phyloP scores from a whole-genome alignment of 2,113 vertebrate species.

The Protomyctophum bolini region DNA sequence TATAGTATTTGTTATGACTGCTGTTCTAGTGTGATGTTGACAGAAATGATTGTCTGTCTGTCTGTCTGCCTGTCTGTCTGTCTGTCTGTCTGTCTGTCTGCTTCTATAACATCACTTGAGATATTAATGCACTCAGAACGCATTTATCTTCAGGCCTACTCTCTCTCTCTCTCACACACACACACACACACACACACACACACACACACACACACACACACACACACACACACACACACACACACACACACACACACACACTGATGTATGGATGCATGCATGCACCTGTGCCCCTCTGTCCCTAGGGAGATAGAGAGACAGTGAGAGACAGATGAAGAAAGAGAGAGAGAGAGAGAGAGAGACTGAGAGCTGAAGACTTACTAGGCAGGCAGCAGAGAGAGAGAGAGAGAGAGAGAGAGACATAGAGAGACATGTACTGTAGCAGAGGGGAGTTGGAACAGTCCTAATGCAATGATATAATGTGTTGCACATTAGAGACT shows the following conservation, averaged over 20 bases:
- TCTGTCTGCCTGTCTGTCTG: not conserved
- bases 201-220: conserved; percentile 4
- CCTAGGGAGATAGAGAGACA: not conserved
- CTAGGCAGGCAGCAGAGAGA: too few relatives aligned
- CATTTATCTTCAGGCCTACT: conserved; percentile 49
- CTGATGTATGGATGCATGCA: too few relatives aligned
- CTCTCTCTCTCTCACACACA: conserved; percentile 29
- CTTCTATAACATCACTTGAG: not conserved
- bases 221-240: conserved; percentile 10
- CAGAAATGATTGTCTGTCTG: not conserved
- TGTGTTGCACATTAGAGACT: conserved; percentile 37
- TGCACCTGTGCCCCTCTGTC: too few relatives aligned
- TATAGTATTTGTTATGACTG: not conserved
- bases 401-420: not conserved
- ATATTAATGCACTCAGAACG: not conserved
- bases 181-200: conserved; percentile 14
- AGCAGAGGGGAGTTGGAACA: not conserved
- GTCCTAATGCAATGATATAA: conserved; percentile 25
- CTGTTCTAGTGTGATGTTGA: too few relatives aligned
- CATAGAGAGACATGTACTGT: too few relatives aligned
- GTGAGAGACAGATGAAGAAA: not conserved
- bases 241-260: not conserved
- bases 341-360: not conserved
- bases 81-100: not conserved
- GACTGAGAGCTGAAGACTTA: not conserved